These are phyloP conservation scores for Agrochola macilenta DNA, from an alignment of 2,888 invertebrate genomes.

Conservation along the genomic window DNA sequence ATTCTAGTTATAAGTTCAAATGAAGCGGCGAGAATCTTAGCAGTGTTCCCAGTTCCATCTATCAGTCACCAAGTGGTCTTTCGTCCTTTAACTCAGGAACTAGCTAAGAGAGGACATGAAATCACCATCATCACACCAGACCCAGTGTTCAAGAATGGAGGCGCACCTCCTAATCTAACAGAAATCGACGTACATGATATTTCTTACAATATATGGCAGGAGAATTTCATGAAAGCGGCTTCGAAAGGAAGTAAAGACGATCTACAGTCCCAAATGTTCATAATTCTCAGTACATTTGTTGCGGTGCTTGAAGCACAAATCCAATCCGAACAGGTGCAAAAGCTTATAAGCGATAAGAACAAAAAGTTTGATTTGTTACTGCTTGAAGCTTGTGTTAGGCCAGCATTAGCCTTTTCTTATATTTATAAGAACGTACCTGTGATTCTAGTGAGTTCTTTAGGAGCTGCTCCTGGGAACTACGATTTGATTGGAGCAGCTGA, in stretches of 20 bases:
- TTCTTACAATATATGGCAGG: constrained; percentile 69
- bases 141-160: constrained; percentile 75
- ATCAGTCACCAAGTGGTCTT: constrained; percentile 87
- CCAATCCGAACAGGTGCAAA: constrained; percentile 58
- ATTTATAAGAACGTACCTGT: constrained; percentile 65
- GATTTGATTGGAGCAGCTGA: constrained; percentile 68
- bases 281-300: constrained; percentile 17
- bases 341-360: constrained; percentile 63
- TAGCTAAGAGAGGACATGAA: constrained; percentile 84
- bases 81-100: constrained; percentile 78
- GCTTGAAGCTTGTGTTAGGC: constrained; percentile 63
- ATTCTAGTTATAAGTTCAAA: constrained; percentile 28
- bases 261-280: constrained; percentile 25
- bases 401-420: constrained; percentile 60
- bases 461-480: constrained; percentile 57
- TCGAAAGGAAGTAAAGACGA: constrained; percentile 47
- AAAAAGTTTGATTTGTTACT: constrained; percentile 68
- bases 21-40: constrained; percentile 70
- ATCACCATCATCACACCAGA: constrained; percentile 82
- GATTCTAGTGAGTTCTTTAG: constrained; percentile 74
- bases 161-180: constrained; percentile 75
- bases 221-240: constrained; percentile 40
- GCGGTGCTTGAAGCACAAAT: constrained; percentile 53
- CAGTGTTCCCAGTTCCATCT: constrained; percentile 79
- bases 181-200: constrained; percentile 81